Evolutionary conservation across 2,888 invertebrate genomes (phyloP).

Genomic region (Sisyra terminalis): DNA sequence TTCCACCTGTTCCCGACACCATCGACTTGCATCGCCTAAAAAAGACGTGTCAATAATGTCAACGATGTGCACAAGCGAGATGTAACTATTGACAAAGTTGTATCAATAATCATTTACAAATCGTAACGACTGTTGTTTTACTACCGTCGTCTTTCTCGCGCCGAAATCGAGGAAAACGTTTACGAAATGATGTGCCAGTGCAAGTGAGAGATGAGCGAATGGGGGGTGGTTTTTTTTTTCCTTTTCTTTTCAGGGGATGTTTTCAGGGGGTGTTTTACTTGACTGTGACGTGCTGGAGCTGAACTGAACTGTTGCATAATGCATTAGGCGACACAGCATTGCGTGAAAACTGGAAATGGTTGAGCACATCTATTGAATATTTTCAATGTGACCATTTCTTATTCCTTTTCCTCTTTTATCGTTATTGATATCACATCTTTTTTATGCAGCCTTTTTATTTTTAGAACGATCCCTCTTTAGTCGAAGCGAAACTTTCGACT

Average conservation of each 20-base stretch:
- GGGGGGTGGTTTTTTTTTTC: background rate
- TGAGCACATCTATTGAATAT: slow-evolving; percentile 6
- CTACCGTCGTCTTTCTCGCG: background rate
- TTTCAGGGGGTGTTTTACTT: background rate
- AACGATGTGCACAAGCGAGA: background rate
- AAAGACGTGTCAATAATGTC: background rate
- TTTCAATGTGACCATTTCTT: background rate
- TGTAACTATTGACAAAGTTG: background rate
- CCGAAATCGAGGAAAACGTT: background rate
- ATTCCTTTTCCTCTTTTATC: slow-evolving; percentile 2
- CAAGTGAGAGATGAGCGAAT: background rate
- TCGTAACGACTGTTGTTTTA: background rate
- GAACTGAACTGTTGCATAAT: slow-evolving; percentile 2
- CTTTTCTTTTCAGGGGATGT: too few relatives aligned
- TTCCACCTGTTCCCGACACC: slow-evolving; percentile 15
- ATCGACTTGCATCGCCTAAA: background rate
- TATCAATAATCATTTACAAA: too few relatives aligned
- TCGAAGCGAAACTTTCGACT: too few relatives aligned
- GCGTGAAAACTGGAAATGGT: slow-evolving; percentile 7
- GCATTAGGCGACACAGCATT: slow-evolving; percentile 1
- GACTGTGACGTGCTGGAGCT: background rate
- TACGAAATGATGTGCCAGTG: too few relatives aligned
- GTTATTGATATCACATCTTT: slow-evolving; percentile 2
- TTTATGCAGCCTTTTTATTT: slow-evolving; percentile 1
- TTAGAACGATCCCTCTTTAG: background rate